phyloP scores from a whole-genome alignment of 2,888 invertebrate species.

The Dicycla oo region DNA sequence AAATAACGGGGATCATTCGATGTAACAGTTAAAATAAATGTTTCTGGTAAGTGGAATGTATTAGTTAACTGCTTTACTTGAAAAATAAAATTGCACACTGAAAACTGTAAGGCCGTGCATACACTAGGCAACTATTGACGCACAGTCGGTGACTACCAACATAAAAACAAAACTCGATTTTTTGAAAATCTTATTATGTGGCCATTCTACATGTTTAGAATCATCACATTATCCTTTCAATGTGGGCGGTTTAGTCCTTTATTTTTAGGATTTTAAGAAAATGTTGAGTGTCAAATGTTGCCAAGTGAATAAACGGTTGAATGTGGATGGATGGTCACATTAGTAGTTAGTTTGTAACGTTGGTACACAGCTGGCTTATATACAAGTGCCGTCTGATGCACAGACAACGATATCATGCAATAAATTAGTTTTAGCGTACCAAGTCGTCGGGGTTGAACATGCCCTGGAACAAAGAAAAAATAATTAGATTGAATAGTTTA shows the following conservation, averaged over 20 bases:
- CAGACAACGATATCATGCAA: constrained; percentile 84
- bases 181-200: not conserved
- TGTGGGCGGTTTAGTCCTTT: not conserved
- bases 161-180: not conserved
- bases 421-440: constrained; percentile 87
- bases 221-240: not conserved
- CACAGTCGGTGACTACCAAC: not conserved
- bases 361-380: constrained; percentile 77
- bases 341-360: constrained; percentile 59
- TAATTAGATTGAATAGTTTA: not conserved
- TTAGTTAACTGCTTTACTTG: constrained; percentile 64
- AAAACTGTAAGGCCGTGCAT: constrained; percentile 61
- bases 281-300: constrained; percentile 24
- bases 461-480: constrained; percentile 91
- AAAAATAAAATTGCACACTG: constrained; percentile 80
- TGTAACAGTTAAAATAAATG: constrained; percentile 60
- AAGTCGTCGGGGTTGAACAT: constrained; percentile 97
- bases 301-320: constrained; percentile 22
- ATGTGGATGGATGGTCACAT: constrained; percentile 45
- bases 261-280: not conserved
- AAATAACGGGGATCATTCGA: constrained; percentile 47
- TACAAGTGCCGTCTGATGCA: constrained; percentile 80
- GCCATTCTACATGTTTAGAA: constrained; percentile 1
- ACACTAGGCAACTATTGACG: constrained; percentile 14
- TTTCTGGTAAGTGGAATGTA: constrained; percentile 75